Conservation (phyloP, 2,888 invertebrate species). For the Atrina japonica region DNA sequence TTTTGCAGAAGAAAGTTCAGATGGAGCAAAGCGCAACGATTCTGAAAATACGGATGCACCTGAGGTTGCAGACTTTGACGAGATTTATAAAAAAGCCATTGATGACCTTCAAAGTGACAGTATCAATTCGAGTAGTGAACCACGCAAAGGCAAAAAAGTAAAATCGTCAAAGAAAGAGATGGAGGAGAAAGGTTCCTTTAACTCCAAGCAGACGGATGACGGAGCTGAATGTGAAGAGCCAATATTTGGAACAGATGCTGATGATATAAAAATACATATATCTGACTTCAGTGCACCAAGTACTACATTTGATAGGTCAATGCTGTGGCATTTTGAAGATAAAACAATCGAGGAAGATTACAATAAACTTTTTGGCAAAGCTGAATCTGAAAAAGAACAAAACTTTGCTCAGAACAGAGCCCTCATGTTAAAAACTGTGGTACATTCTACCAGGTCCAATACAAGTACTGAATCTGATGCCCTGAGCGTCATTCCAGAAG, state of each 20-base stretch:
- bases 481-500: slow-evolving; percentile 73
- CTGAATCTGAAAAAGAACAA: neutral
- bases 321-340: slow-evolving; percentile 32
- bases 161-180: neutral
- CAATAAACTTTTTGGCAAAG: slow-evolving; percentile 18
- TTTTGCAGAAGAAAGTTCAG: slow-evolving; percentile 10
- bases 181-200: neutral
- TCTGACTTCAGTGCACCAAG: too few relatives aligned
- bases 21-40: neutral
- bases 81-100: slow-evolving; percentile 33
- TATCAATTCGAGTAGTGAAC: slow-evolving; percentile 3
- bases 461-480: slow-evolving; percentile 63
- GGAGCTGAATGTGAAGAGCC: too few relatives aligned
- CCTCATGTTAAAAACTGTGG: slow-evolving; percentile 1
- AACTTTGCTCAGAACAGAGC: slow-evolving; percentile 24
- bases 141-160: slow-evolving; percentile 1
- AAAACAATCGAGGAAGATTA: slow-evolving; percentile 15
- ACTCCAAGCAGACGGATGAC: too few relatives aligned
- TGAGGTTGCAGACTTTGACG: slow-evolving; percentile 35
- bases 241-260: too few relatives aligned
- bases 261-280: too few relatives aligned
- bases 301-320: neutral
- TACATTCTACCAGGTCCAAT: neutral
- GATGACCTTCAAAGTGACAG: slow-evolving; percentile 21
- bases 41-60: neutral